A percentile compares a stretch with the other conserved stretches of the same genome.
Conservation (phyloP, 2,797 vertebrate genomes). For the Pterois miles region DNA sequence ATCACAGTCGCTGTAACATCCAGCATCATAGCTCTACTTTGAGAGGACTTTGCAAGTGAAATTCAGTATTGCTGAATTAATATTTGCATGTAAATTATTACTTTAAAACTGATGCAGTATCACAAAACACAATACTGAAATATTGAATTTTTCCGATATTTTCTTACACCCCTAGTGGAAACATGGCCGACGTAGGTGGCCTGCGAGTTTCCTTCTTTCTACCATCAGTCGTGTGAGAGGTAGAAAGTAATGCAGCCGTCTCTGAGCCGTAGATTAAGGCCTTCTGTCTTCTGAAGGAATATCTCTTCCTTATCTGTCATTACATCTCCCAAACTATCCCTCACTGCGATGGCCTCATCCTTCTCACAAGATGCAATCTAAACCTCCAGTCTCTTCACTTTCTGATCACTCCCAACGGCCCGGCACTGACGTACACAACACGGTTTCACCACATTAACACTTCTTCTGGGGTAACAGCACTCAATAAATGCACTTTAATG, state of each 20-base stretch:
- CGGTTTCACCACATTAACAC: neutral
- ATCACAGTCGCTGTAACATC: too few species aligned
- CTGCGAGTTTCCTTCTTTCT: too few species aligned
- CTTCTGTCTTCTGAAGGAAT: constrained; percentile 1
- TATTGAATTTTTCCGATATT: too few species aligned
- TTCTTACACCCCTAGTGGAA: too few species aligned
- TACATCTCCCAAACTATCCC: neutral
- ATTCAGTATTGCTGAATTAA: too few species aligned
- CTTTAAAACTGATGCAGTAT: too few species aligned
- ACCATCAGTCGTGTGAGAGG: neutral
- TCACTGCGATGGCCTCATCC: constrained; percentile 17
- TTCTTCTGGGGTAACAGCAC: neutral
- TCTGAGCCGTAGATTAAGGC: neutral
- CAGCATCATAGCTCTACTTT: too few species aligned
- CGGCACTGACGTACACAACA: neutral
- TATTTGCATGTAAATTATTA: too few species aligned
- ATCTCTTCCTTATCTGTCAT: neutral
- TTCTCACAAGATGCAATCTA: constrained; percentile 23
- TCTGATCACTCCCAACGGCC: constrained; percentile 21
- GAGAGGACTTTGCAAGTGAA: too few species aligned
- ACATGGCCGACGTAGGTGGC: too few species aligned
- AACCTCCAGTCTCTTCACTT: constrained; percentile 6
- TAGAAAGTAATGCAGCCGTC: neutral
- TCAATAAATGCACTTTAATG: neutral
- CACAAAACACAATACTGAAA: too few species aligned